Evolutionary conservation across 2,797 vertebrate genomes (phyloP), one percentile per base, ranked within the genome.

Genomic region (Champsocephalus esox): DNA sequence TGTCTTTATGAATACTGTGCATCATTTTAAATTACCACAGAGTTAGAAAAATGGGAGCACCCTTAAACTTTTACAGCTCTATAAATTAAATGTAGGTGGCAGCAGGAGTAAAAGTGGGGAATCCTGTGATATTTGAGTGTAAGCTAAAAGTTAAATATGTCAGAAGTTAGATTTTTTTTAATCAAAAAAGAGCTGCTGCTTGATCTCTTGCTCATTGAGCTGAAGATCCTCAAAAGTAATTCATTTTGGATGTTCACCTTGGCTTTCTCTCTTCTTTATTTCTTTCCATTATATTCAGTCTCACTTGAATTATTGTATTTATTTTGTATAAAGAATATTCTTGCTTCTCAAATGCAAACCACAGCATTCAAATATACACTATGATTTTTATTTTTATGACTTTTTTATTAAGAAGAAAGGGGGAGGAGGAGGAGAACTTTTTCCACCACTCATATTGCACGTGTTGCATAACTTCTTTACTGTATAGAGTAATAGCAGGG

Each of bases 241-340:
- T 83, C 69, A 43, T 75, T 69, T 66, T 80, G 71, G 63, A 52
- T 75, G 79, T 70, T 85, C 69, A 77, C 66, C 73, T 79, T 72
- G 49, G 38, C 71, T 81, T 61, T 52, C 60, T 81, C 46, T 55
- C 34, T 38, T 9, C 34, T 38, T 38, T 38, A 7, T 38, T 74
- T 66, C 72, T 79, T 76, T 73, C 57, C 59, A 28, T 17, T 75
- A 51, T 24, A 50, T 59, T 82, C 55, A 59, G 44, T 55, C 69
- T 85, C 70, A 88, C 63, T 82, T 83, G 68, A 66, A 73, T 59
- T 75, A 65, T 58, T 80, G 66, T 58, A 66, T 85, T 82, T 79
- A 54, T 79, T 80, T 81, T 66, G 59, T 75, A 76, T 73, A 60
- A 63, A n/a, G 4, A 67, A 71, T 81, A 76, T 76, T 73, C 32